phyloP scores from a whole-genome alignment of 2,113 vertebrate genomes.

The Cariama cristata region DNA sequence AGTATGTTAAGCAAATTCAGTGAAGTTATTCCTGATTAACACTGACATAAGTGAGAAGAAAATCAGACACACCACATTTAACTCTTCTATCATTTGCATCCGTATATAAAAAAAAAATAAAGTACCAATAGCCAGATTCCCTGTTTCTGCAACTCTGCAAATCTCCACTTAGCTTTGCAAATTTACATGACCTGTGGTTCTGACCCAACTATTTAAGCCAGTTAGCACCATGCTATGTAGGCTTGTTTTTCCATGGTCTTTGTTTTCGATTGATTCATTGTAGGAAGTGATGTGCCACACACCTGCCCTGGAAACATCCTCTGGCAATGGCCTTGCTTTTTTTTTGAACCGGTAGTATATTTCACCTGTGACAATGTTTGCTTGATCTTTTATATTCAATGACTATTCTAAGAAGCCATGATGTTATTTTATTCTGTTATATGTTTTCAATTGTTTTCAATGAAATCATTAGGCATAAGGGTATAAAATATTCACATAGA shows the following conservation, averaged over 20 bases:
- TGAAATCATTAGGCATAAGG: neutral
- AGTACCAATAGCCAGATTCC: neutral
- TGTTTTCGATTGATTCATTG: neutral
- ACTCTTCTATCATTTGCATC: neutral
- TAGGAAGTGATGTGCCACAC: neutral
- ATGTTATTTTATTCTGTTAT: neutral
- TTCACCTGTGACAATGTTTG: neutral
- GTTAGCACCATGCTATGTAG: fast-evolving
- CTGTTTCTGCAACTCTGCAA: neutral
- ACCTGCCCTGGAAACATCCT: neutral
- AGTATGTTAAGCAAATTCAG: neutral
- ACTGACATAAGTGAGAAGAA: neutral
- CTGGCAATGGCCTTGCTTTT: neutral
- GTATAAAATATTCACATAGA: neutral
- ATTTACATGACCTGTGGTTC: neutral
- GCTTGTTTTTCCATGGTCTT: neutral
- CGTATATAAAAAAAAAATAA: neutral
- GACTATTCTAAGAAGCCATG: neutral
- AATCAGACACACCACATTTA: neutral
- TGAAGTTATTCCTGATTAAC: neutral
- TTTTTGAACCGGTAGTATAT: neutral
- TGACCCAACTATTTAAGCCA: neutral
- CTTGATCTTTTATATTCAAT: neutral
- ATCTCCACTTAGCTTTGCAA: neutral
- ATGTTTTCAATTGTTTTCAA: neutral